Base-by-base conservation (phyloP, 2,113 vertebrate genomes). In the Microtus montanus region DNA sequence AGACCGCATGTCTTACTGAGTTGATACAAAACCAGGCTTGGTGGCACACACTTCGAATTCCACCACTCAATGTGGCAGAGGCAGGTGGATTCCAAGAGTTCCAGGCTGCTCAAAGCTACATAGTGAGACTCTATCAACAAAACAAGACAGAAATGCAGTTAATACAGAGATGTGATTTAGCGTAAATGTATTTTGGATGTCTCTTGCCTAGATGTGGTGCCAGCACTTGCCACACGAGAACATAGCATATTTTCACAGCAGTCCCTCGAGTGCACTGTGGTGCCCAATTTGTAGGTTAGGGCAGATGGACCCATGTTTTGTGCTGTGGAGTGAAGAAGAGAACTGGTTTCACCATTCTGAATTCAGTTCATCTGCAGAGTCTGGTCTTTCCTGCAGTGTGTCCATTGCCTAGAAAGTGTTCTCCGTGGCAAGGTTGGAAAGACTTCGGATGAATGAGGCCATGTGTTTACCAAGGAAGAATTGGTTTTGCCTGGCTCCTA, bases 171-270 rank as follows among this genome's bases (percentile, higher is more conserved):
- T 82, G 28, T 19, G 52, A 22, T 44, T 30, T 54, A 14, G 22
- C 5, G 3, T 15, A 30, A 12, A 41, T 14, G 13, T 7, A 2
- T n/a, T 0, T 7, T 9, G 66, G 20, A 63, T 38, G 64, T 35
- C 38, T 7, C 8, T 9, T n/a, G 28, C 30, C 41, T 24, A 7
- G 44, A 13, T 30, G 30, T 77, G 47, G 52, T 26, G 33, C 28
- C n/a, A 28, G 75, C 4, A 0, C 20, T 30, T 3, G 24, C 12
- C 17, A 8, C 3, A 0, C 7, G 2, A 8, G 1, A 35, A 9
- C 15, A 47, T 63, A 33, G 49, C 2, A 13, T 10, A 9, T 66
- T n/a, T 19, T 38, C 38, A 30, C 47, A 44, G 12, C 41, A 17
- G 10, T 24, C 6, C 41, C 15, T 4, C 44, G 54, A 44, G 2